Evolutionary conservation across 2,888 invertebrate genomes (phyloP), one percentile per base, ranked within the genome.

Genomic region (Tanypteryx hageni): DNA sequence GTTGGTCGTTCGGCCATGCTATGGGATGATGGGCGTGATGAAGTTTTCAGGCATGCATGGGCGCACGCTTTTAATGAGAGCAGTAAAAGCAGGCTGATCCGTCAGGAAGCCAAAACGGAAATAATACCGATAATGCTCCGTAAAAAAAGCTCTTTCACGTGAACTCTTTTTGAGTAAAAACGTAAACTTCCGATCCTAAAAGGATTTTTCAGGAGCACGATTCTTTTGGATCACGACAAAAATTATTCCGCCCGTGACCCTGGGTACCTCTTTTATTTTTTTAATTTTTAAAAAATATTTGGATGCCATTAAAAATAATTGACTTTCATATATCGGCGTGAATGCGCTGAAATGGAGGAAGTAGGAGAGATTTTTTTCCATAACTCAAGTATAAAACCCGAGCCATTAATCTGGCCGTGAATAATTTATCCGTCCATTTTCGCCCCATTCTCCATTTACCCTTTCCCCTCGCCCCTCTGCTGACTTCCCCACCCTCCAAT

Each of bases 221-320:
- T 68, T 68, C n/a, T 68, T 68, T n/a, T 14, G 64, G 14, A 14
- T 7, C 16, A 0, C 64, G 61, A 61, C 68, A 22, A 68, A 22
- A 11, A 22, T 9, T 68, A 22, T 68, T n/a, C 10, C 68, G 68
- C 44, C 44, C 5, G 44, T 44, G 5, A 44, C 44, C 44, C 44
- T 44, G 44, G 44, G 44, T 44, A 68, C 7, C 68, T 68, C 22
- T 44, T 44, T 1, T 44, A 27, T 82, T 27, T n/a, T 10, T 1
- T 13, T 22, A 27, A 1, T 82, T 82, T 84, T n/a, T n/a, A n/a
- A n/a, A n/a, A n/a, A 44, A n/a, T 27, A 27, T 59, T 59, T 22
- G 10, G 56, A 68, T 61, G 59, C 56, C 89, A 68, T 68, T 89
- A 68, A 89, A 89, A 89, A 89, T 89, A 89, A 89, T 89, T 89